A percentile compares a stretch with the other conserved stretches of the same genome.
Evolutionary conservation across 2,113 vertebrate genomes (phyloP).

Genomic region (Ciconia maguari): DNA sequence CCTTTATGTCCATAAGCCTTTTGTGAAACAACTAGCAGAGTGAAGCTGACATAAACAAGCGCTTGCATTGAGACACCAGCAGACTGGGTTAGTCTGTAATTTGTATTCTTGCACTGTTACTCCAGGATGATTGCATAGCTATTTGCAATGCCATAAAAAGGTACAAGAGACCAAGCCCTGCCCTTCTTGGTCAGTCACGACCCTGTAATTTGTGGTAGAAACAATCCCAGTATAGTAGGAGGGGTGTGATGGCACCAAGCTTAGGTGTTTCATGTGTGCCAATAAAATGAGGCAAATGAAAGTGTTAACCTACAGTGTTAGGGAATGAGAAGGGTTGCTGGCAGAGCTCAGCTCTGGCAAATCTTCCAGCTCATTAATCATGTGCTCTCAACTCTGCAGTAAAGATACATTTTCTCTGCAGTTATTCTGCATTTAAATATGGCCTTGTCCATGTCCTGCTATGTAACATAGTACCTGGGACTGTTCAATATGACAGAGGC

Average conservation of each 20-base stretch:
- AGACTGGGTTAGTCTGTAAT: slow-evolving; percentile 43
- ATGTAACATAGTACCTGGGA: background rate
- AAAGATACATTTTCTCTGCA: background rate
- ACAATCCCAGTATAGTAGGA: slow-evolving; percentile 18
- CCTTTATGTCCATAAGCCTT: background rate
- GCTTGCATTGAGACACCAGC: background rate
- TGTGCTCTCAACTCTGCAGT: background rate
- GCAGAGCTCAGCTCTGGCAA: background rate
- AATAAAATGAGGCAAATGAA: fast-evolving
- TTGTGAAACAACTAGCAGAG: background rate
- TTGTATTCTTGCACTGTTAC: slow-evolving; percentile 44
- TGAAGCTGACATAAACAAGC: background rate
- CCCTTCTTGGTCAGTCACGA: slow-evolving; percentile 34
- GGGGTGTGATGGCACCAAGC: slow-evolving; percentile 33
- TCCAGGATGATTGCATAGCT: slow-evolving; percentile 63
- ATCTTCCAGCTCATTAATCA: background rate
- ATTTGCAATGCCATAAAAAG: slow-evolving; percentile 70
- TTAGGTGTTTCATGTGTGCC: slow-evolving; percentile 35
- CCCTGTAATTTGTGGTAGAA: slow-evolving; percentile 54
- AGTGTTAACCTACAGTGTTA: background rate
- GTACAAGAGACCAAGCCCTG: slow-evolving; percentile 63
- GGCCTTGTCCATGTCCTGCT: background rate
- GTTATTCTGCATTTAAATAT: background rate
- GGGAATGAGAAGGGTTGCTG: background rate
- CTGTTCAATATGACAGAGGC: background rate